A percentile compares a stretch with the other conserved stretches of the same genome.
phyloP scores from a whole-genome alignment of 2,113 vertebrate species.

The Actinemys pallida region DNA sequence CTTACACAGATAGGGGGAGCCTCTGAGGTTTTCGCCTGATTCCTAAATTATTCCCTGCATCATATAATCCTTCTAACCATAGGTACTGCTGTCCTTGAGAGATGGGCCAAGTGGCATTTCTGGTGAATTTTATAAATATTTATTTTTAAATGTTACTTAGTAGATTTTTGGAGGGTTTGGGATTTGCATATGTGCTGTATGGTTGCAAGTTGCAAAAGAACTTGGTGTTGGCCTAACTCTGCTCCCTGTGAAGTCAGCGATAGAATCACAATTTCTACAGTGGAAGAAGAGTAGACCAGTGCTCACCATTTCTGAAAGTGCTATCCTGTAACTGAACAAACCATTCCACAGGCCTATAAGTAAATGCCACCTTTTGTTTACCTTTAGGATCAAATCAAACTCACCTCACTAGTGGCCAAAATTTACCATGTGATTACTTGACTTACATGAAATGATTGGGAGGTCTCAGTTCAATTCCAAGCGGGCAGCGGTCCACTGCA shows the following conservation, averaged over 20 bases:
- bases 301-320: neutral
- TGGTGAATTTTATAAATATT: neutral
- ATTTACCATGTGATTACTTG: neutral
- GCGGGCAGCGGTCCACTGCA: neutral
- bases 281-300: neutral
- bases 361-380: neutral
- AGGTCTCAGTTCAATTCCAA: constrained; percentile 11
- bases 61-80: neutral
- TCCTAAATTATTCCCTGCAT: neutral
- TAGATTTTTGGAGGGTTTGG: neutral
- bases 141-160: neutral
- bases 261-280: neutral
- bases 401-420: neutral
- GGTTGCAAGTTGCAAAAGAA: neutral
- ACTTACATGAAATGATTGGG: neutral
- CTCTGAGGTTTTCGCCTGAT: neutral
- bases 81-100: neutral
- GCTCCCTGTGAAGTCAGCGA: neutral
- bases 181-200: neutral
- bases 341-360: neutral
- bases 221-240: neutral
- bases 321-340: neutral
- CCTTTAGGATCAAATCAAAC: neutral
- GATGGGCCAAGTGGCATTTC: neutral
- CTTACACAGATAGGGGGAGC: neutral